phyloP scores from a whole-genome alignment of 2,113 vertebrate genomes.

The Nycticebus coucang region DNA sequence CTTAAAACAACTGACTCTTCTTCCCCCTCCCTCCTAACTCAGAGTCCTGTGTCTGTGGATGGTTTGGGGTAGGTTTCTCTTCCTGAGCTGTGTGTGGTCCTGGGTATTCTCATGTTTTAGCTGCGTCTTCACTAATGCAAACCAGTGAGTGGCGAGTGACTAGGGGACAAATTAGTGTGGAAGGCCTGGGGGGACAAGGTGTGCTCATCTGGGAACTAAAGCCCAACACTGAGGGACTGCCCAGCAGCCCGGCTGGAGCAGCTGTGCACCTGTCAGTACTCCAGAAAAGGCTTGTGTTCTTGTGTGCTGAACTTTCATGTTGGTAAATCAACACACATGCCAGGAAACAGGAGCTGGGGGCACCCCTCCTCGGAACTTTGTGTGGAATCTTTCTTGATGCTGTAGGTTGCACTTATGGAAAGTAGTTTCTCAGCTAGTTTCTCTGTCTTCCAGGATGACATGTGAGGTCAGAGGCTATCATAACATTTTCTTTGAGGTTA shows the following conservation, averaged over 20 bases:
- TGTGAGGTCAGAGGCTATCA: not conserved
- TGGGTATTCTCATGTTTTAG: no score
- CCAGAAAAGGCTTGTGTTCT: not conserved
- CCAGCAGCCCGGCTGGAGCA: not conserved
- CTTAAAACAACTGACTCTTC: not conserved
- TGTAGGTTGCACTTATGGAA: slow-evolving; percentile 7
- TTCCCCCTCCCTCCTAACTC: not conserved
- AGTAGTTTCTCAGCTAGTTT: not conserved
- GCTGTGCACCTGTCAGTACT: not conserved
- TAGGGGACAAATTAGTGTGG: not conserved
- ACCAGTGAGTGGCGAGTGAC: no score
- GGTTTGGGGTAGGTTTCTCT: not conserved
- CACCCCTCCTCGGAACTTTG: not conserved
- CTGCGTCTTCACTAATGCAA: no score
- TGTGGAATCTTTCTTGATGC: not conserved
- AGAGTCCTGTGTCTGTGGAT: not conserved
- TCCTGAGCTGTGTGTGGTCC: not conserved
- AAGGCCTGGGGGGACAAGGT: not conserved
- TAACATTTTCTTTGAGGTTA: slow-evolving; percentile 52
- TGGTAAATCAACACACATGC: not conserved
- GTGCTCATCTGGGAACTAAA: not conserved
- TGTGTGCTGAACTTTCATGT: not conserved
- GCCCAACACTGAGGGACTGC: not conserved
- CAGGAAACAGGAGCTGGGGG: not conserved
- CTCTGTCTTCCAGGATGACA: not conserved